Conservation (phyloP, 2,797 vertebrate species). For the Acanthurus tractus region DNA sequence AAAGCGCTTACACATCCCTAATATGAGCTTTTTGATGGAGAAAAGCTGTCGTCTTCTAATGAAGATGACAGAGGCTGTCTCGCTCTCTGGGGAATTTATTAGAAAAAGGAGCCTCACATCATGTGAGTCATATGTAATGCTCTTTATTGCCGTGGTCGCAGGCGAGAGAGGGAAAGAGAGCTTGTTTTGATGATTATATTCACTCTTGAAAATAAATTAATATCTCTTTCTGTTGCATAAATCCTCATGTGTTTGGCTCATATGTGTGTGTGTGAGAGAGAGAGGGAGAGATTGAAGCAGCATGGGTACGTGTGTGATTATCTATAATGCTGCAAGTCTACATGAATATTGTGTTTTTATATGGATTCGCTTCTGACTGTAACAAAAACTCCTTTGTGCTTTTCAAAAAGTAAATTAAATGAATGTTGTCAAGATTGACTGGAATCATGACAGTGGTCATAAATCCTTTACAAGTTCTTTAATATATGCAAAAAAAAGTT, state of each 20-base stretch:
- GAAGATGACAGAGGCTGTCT: slow-evolving; percentile 66
- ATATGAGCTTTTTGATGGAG: slow-evolving; percentile 66
- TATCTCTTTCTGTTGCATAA: slow-evolving; percentile 61
- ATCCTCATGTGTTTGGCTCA: slow-evolving; percentile 28
- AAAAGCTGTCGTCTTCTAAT: slow-evolving; percentile 67
- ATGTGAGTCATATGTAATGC: slow-evolving; percentile 77
- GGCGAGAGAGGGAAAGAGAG: slow-evolving; percentile 43
- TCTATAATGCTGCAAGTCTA: background rate
- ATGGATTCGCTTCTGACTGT: background rate
- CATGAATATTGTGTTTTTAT: slow-evolving; percentile 9
- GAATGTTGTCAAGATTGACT: background rate
- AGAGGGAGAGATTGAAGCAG: background rate
- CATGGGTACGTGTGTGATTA: background rate
- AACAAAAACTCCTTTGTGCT: background rate
- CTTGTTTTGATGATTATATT: slow-evolving; percentile 78
- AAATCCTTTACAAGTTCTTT: background rate
- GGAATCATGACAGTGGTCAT: slow-evolving; percentile 1
- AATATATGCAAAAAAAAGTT: slow-evolving; percentile 6
- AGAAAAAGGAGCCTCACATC: slow-evolving; percentile 62
- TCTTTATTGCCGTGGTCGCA: slow-evolving; percentile 69
- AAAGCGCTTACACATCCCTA: slow-evolving; percentile 64
- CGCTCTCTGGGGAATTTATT: slow-evolving; percentile 63
- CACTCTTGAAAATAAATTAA: slow-evolving; percentile 70
- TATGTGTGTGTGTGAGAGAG: background rate
- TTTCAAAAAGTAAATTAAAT: background rate